Evolutionary conservation across 2,888 invertebrate genomes (phyloP), one percentile per base, ranked within the genome.

Genomic region (Eueremaeus valkanovi): DNA sequence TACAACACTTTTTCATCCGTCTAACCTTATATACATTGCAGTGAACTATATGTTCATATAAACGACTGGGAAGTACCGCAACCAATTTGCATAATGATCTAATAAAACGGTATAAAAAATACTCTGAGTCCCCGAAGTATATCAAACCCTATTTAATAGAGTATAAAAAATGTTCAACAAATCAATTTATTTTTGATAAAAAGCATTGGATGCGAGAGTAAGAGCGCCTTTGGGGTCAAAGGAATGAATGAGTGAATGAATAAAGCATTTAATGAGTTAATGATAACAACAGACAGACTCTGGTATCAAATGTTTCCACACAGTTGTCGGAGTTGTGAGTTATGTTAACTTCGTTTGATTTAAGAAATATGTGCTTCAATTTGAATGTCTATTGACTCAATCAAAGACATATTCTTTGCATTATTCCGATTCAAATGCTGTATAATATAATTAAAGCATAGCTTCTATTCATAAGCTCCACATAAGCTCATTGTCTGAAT

Each of bases 11-110:
- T 70, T 70, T 70, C 45, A 70, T 70, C 70, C 70, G 6, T 68
- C 70, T 70, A 70, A 70, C 70, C 31, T 27, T 55, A 55, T 58
- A 21, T 27, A 27, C 70, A 42, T 70, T 45, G 2, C 40, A 45
- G 42, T 27, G 11, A 16, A 27, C 70, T 70, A 21, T 45, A 68
- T 68, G 68, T 24, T 68, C n/a, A 13, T 42, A 68, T 68, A 45
- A 70, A 70, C 36, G 70, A 70, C 70, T 45, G 70, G 70, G 70
- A 70, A 70, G 70, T 70, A 70, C 45, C 42, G 40, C 45, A 70
- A 70, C 70, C 70, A 45, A 70, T 70, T 70, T 70, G 70, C 70
- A 70, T 70, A 70, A 70, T 70, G 21, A 70, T 70, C 70, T 70
- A 70, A 70, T 70, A 70, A 70, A 70, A 70, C 27, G 70, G 33